Base-by-base conservation (phyloP, 2,888 invertebrate genomes). In the Lycia hirtaria region DNA sequence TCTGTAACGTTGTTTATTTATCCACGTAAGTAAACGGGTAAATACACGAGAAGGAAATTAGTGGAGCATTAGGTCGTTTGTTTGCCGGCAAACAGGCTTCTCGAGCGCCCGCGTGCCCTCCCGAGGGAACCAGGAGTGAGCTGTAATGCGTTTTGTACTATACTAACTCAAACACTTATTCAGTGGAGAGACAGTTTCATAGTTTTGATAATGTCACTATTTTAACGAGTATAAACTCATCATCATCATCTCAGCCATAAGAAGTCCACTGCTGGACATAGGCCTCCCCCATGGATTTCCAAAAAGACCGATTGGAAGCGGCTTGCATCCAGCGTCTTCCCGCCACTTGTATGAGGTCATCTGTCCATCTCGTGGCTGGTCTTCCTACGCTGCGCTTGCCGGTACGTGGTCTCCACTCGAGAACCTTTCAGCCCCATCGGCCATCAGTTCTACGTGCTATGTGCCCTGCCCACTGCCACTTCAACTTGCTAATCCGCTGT, bases 1-100 rank as follows among this genome's bases (percentile, higher is more conserved):
- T 56, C 54, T 61, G 44, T n/a, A n/a, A 40, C 40, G 55, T 55
- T 55, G 54, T 54, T 47, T 55, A 53, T 60, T 50, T 56, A 60
- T 56, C 28, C 52, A 33, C 44, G 43, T 54, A 40, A 57, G 51
- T 48, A 51, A 55, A 51, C 43, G 47, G 37, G 48, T n/a, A 48
- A 61, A 55, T 56, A 50, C 48, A 57, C 38, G 55, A 49, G 40
- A 58, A 45, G 52, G 41, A 52, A 52, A 62, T 62, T 58, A 62
- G 58, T 52, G 55, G 44, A 55, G 49, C 52, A 55, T 58, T 56
- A 58, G 33, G 49, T 45, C 38, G 62, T 57, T 52, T 58, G 40
- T 60, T 62, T 54, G 61, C 33, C 22, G 28, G 41, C 30, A 52
- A 53, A 51, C 50, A 33, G 15, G 32, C 22, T 28, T 4, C 19